phyloP scores from a whole-genome alignment of 2,113 vertebrate genomes.

The Coreoperca whiteheadi region DNA sequence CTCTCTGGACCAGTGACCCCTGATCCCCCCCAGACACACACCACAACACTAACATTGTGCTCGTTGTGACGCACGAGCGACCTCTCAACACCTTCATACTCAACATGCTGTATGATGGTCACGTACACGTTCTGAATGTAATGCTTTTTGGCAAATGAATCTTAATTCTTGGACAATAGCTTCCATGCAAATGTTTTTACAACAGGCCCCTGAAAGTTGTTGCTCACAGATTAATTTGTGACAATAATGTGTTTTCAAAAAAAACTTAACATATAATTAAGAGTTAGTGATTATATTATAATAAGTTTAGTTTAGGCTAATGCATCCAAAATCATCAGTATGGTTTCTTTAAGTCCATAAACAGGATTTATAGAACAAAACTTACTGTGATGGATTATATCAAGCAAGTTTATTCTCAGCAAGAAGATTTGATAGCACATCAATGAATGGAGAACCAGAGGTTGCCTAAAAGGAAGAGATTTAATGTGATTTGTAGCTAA shows the following conservation, averaged over 20 bases:
- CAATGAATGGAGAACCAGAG: not conserved
- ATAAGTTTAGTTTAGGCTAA: too few species aligned
- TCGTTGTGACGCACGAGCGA: slow-evolving; percentile 40
- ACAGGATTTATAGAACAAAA: not conserved
- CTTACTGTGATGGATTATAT: not conserved
- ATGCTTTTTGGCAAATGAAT: not conserved
- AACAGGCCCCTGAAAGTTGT: not conserved
- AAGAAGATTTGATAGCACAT: not conserved
- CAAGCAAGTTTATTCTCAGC: not conserved
- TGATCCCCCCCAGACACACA: slow-evolving; percentile 14
- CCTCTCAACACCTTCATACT: slow-evolving; percentile 33
- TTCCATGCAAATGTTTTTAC: not conserved
- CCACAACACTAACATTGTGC: slow-evolving; percentile 39
- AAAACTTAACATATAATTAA: too few species aligned
- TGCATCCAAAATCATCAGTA: not conserved
- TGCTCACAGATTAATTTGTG: not conserved
- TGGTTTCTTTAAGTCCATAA: not conserved
- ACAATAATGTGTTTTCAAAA: not conserved
- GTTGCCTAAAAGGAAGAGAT: not conserved
- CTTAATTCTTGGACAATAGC: not conserved
- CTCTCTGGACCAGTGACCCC: slow-evolving; percentile 24
- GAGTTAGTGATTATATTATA: too few species aligned
- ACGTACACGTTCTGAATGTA: not conserved
- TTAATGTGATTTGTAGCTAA: not conserved
- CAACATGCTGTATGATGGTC: slow-evolving; percentile 5